Conservation (phyloP, 2,113 vertebrate genomes). For the Microtus pennsylvanicus region DNA sequence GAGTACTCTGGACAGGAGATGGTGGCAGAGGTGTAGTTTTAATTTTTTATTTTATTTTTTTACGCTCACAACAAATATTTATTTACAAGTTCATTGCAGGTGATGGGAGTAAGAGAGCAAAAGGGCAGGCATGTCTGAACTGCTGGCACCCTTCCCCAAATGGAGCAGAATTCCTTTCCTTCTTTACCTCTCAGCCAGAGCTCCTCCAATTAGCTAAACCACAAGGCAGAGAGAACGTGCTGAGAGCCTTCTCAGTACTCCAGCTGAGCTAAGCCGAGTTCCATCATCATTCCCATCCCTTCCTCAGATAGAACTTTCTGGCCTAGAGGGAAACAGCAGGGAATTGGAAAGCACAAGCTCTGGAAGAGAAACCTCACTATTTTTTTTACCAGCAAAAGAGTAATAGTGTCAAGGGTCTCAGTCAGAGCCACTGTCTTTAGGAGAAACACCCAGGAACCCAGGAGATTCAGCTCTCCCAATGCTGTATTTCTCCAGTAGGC, state of each 20-base stretch:
- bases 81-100: conserved; percentile 79
- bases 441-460: background rate
- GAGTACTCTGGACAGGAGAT: too few species aligned
- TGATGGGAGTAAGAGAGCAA: background rate
- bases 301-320: conserved; percentile 40
- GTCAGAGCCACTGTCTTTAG: background rate
- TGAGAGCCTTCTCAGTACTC: background rate
- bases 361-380: background rate
- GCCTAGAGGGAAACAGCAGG: conserved; percentile 27
- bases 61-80: conserved; percentile 76
- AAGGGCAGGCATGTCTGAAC: conserved; percentile 5
- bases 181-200: background rate
- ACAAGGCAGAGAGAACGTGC: background rate
- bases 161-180: background rate
- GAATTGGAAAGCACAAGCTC: background rate
- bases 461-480: background rate
- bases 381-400: background rate
- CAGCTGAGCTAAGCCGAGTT: background rate
- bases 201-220: background rate
- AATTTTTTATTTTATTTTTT: too few species aligned
- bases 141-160: conserved; percentile 22
- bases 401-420: background rate
- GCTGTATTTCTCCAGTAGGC: background rate
- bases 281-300: conserved; percentile 25
- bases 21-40: too few species aligned